Percentiles rank a stretch among this genome's conserved stretches.
Evolutionary conservation across 2,113 vertebrate genomes (phyloP).

Genomic region (Sinocyclocheilus anophthalmus): DNA sequence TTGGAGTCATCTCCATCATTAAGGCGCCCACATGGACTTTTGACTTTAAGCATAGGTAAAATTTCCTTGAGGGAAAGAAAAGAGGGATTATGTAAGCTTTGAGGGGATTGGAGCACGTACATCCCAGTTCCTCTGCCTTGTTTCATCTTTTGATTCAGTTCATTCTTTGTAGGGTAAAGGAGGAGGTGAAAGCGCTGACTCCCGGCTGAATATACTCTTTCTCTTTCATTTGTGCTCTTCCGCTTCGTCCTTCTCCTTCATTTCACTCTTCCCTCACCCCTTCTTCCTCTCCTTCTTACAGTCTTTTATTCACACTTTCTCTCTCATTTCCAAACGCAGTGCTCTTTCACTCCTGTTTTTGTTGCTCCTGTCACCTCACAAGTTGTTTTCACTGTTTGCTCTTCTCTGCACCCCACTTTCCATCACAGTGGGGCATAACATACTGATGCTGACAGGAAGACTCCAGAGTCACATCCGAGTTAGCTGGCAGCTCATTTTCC

Average conservation of each 20-base stretch:
- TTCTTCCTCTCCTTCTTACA: neutral
- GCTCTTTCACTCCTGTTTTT: conserved; percentile 20
- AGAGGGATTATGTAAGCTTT: conserved; percentile 81
- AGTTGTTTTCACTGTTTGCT: neutral
- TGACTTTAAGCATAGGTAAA: conserved; percentile 66
- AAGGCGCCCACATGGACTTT: conserved; percentile 66
- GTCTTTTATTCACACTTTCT: neutral
- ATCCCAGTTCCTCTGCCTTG: conserved; percentile 66
- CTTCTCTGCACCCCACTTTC: conserved; percentile 14
- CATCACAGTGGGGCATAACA: conserved; percentile 11
- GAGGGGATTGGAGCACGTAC: conserved; percentile 70
- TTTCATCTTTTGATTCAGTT: conserved; percentile 77
- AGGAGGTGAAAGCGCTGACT: conserved; percentile 64
- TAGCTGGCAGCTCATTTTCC: conserved; percentile 65
- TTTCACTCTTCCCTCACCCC: conserved; percentile 18
- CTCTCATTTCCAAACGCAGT: neutral
- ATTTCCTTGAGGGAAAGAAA: conserved; percentile 70
- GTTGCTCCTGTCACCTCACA: conserved; percentile 20
- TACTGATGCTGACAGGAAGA: conserved; percentile 50
- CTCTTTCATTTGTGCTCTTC: conserved; percentile 63
- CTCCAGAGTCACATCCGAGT: conserved; percentile 63
- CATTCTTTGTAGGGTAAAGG: conserved; percentile 69
- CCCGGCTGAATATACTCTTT: conserved; percentile 33
- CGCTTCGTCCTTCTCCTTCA: conserved; percentile 31
- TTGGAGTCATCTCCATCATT: conserved; percentile 64